Base-by-base conservation (phyloP, 2,888 invertebrate genomes). In the Dione juno region DNA sequence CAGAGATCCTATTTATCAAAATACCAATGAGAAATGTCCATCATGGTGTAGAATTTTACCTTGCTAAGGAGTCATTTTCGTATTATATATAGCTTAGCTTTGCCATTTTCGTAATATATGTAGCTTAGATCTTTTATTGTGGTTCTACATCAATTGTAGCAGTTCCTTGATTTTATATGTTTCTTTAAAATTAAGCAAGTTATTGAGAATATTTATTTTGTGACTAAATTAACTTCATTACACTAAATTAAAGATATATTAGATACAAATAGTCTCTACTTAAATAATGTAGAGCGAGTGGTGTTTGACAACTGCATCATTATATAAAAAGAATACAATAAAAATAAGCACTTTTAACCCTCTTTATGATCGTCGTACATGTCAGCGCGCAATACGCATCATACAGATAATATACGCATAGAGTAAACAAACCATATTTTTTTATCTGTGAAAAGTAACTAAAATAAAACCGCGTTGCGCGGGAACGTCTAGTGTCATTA, bases 401-500 rank as follows among this genome's bases (percentile, higher is more conserved):
- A 61, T 61, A 61, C 50, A 64, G 64, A 64, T 48, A 52, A 64
- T 57, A 54, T 66, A 70, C 69, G 71, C 72, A 70, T 58, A 72
- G 52, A 74, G 52, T 71, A 76, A 75, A 77, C 73, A 76, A 76
- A 78, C 74, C 67, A 70, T 72, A 73, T 67, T 73, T 77, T 77
- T 76, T 76, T 76, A 76, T 76, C 70, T 74, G 66, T 72, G 64
- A 74, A 76, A 75, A 74, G 75, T 77, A 75, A 77, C 77, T 76
- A 76, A 76, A 75, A 77, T 76, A 78, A 79, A 76, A 76, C 77
- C 71, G 69, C 61, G 61, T 61, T 61, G 45, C 69, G 75, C 76
- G 74, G 80, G 76, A 75, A 67, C 71, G 76, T 84, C 77, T 84
- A 86, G 86, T 84, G 84, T 84, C 86, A 88, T 88, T 88, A 88